Conservation (phyloP, 2,113 vertebrate species). For the Ammodytes marinus region DNA sequence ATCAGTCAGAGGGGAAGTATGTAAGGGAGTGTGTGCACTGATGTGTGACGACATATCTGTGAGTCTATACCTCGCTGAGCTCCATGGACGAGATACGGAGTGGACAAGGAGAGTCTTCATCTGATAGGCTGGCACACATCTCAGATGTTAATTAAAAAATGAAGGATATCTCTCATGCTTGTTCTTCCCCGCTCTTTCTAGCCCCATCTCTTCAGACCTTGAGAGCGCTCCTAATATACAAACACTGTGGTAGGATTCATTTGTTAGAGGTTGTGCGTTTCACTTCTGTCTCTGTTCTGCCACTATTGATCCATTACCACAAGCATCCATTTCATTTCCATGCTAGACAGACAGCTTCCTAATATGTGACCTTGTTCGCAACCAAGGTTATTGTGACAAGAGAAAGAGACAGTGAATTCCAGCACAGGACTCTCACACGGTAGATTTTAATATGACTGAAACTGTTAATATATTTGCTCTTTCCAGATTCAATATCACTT, state of each 20-base stretch:
- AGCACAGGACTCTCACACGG: conserved; percentile 15
- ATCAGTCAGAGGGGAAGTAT: conserved; percentile 49
- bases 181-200: conserved; percentile 18
- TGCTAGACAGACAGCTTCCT: conserved; percentile 25
- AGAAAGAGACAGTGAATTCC: conserved; percentile 25
- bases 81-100: conserved; percentile 42
- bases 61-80: conserved; percentile 2
- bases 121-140: conserved; percentile 37
- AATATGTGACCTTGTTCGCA: conserved; percentile 56
- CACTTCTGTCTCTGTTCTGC: conserved; percentile 24
- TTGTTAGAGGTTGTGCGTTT: conserved; percentile 24
- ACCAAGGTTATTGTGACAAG: conserved; percentile 53
- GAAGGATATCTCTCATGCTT: conserved; percentile 55
- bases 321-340: conserved; percentile 58
- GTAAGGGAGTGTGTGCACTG: conserved; percentile 19
- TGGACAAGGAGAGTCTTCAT: conserved; percentile 34
- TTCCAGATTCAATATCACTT: conserved; percentile 73
- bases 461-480: conserved; percentile 71
- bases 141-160: conserved; percentile 67
- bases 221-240: conserved; percentile 40
- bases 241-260: conserved; percentile 30
- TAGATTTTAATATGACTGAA: conserved; percentile 69
- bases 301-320: conserved; percentile 61
- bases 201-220: conserved; percentile 39
- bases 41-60: conserved; percentile 9